Base-by-base conservation (phyloP, 2,113 vertebrate genomes). In the Pimephales promelas region DNA sequence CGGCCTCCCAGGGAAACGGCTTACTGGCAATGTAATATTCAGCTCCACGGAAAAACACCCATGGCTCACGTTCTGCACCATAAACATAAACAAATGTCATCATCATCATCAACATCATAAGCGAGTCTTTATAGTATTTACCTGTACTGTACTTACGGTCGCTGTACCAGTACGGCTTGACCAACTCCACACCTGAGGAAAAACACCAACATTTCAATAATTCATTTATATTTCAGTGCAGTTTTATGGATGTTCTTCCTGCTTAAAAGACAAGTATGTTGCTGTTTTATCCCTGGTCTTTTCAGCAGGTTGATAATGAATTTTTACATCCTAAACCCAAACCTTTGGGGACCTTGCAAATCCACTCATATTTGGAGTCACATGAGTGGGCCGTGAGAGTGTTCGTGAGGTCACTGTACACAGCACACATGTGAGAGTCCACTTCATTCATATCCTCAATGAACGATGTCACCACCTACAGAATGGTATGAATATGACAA, bases 341-440 rank as follows among this genome's bases (percentile, higher is more conserved):
- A 98, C 98, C 97, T 97, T 94, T 95, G 76, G 94, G 91, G 80
- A 98, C 91, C 90, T 97, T 96, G 92, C 97, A 99, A 90, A 99
- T 95, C 98, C 98, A 99, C 92, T 99, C 97, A 0, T 92, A 95
- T 84, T 95, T 95, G 88, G 92, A 89, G 62, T 90, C 93, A 87
- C 98, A 99, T n/a, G 91, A 91, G 22, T 93, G 93, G 1, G 96
- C 94, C 34, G 92, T 89, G 73, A 99, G 71, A 0, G 90, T 88
- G 88, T 92, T 94, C 75, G 93, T 94, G 90, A 93, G 83, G 83
- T 93, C 88, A 10, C 92, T 95, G 93, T 96, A 98, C 9, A 91
- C 94, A 14, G 95, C 97, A 79, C 97, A 99, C 68, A 92, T 93
- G 88, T 92, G 95, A 70, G 92, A 86, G 84, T 96, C 95, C 59